Evolutionary conservation across 2,888 invertebrate genomes (phyloP), one percentile per base, ranked within the genome.

Genomic region (Aplocera efformata): DNA sequence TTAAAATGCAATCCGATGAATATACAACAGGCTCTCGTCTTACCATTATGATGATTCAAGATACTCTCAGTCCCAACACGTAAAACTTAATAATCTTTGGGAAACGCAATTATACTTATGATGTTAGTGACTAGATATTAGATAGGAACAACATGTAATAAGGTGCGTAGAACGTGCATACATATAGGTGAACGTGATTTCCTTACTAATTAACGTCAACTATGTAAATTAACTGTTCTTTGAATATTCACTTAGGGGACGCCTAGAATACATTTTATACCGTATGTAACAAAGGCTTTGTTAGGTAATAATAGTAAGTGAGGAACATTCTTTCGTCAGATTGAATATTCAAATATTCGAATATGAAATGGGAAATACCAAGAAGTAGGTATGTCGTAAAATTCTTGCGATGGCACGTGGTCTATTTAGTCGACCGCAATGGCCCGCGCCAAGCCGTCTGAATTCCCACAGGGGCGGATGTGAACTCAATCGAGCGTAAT

Each of bases 101-200:
- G 5, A 17, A 17, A 17, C 13, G 13, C 13, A 17, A 17, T 17
- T 17, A 17, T 5, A 17, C 13, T 17, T 23, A 23, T 23, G 7
- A 23, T 23, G 23, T 8, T n/a, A 23, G 8, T 23, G 5, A 21
- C 5, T 21, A n/a, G n/a, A n/a, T n/a, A n/a, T n/a, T n/a, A n/a
- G n/a, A n/a, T n/a, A n/a, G n/a, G n/a, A n/a, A 17, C 13, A 3
- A 17, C 5, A 17, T 5, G 21, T 27, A 20, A 24, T 7, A 7
- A 70, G 67, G 66, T 62, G 59, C 59, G 60, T 60, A 63, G 53
- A 55, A 59, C 63, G 51, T 59, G 69, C 68, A 68, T 72, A 68
- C 68, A 68, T 72, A 61, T 57, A 37, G 10, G 35, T 51, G 60
- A 63, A 61, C 53, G 48, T 68, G 67, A 74, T 72, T 72, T 65